These are phyloP conservation scores for Odontesthes bonariensis DNA, from an alignment of 2,113 vertebrate genomes.

Conservation along the genomic window DNA sequence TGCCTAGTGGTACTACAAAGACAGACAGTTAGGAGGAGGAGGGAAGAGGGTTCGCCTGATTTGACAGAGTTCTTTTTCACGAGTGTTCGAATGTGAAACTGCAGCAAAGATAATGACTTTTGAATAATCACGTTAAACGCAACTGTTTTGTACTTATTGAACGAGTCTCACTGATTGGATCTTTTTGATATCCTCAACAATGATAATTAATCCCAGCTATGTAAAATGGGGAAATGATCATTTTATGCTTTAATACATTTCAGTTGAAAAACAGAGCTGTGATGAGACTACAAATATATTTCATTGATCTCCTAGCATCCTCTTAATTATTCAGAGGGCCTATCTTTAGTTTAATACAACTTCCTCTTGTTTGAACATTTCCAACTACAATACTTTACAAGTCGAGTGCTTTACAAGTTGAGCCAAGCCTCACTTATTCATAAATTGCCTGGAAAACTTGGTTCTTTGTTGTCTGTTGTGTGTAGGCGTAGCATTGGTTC, in stretches of 20 bases:
- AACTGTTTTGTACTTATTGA: not conserved
- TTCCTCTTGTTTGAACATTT: not conserved
- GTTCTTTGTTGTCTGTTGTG: no score
- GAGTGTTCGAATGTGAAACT: slow-evolving; percentile 43
- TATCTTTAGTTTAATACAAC: not conserved
- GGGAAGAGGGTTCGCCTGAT: slow-evolving; percentile 55
- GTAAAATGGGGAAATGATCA: no score
- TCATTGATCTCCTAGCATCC: not conserved
- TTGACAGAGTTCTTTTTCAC: slow-evolving; percentile 29
- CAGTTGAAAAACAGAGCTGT: not conserved
- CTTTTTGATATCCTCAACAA: not conserved
- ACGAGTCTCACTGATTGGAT: not conserved
- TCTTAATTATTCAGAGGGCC: not conserved
- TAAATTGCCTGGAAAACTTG: no score
- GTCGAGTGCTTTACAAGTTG: no score
- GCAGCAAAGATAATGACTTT: slow-evolving; percentile 36
- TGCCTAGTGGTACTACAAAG: slow-evolving; percentile 74
- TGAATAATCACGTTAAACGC: slow-evolving; percentile 6
- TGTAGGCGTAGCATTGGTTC: no score
- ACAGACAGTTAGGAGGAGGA: slow-evolving; percentile 64
- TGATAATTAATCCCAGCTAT: not conserved
- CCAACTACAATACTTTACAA: no score
- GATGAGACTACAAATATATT: not conserved
- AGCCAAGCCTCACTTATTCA: no score
- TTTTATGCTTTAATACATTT: not conserved